phyloP scores from a whole-genome alignment of 2,113 vertebrate species.

The cat (Felis catus) region F.catus_Fca126_mat1.0 CM031418.1:61768001-61768500 shows the following conservation, averaged over 20 bases:
- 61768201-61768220: not conserved
- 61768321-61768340: not conserved
- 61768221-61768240: not conserved
- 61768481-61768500: not conserved
- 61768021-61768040: not conserved
- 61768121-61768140: not conserved
- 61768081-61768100: not conserved
- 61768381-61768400: not conserved
- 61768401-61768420: not conserved
- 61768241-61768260: not conserved
- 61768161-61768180: too few species aligned
- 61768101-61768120: not conserved
- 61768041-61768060: not conserved
- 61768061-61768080: not conserved
- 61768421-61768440: not conserved
- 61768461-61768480: not conserved
- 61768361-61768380: not conserved
- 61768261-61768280: too few species aligned
- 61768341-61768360: not conserved
- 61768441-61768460: not conserved
- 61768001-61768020: not conserved
- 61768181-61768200: not conserved
- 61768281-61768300: not conserved
- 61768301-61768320: not conserved
- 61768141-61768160: not conserved